Percentiles rank a stretch among this genome's conserved stretches.
These are phyloP conservation scores for Drosophila leonis DNA, from an alignment of 2,888 invertebrate species.

Conservation along the genomic window DNA sequence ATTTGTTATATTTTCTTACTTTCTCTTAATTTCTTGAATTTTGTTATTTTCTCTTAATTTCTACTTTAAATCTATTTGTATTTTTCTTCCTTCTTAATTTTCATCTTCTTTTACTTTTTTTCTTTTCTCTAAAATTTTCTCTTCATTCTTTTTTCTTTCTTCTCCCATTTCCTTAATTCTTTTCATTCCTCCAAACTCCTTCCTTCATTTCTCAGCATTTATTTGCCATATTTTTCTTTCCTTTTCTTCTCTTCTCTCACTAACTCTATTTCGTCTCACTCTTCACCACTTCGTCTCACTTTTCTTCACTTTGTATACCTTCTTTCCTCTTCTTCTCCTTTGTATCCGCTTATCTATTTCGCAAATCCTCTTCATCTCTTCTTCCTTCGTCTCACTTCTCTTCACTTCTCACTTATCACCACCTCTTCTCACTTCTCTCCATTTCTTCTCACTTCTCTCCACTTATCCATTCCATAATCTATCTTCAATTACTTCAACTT, in stretches of 20 bases:
- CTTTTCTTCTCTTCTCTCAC: neutral
- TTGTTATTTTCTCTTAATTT: neutral
- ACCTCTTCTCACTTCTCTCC: neutral
- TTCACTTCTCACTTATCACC: too few species aligned
- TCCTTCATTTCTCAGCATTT: too few species aligned
- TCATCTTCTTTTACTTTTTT: neutral
- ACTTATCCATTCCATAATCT: neutral
- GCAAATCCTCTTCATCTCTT: too few species aligned
- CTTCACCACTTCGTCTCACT: neutral
- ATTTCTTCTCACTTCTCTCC: neutral
- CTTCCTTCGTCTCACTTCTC: neutral
- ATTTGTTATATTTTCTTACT: too few species aligned
- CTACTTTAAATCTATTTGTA: too few species aligned
- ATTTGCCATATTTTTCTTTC: too few species aligned
- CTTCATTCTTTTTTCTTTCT: neutral
- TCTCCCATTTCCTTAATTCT: neutral
- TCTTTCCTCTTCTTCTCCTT: too few species aligned
- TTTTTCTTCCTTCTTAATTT: neutral
- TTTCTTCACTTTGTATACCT: neutral
- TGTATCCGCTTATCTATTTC: too few species aligned
- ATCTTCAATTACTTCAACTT: neutral
- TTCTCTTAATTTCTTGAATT: neutral
- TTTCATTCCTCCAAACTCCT: too few species aligned
- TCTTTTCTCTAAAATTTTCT: neutral
- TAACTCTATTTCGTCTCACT: neutral